Evolutionary conservation across 37 sponge, comb jelly and placozoan genomes (phyloP).

Genomic region (Bolinopsis microptera): DNA sequence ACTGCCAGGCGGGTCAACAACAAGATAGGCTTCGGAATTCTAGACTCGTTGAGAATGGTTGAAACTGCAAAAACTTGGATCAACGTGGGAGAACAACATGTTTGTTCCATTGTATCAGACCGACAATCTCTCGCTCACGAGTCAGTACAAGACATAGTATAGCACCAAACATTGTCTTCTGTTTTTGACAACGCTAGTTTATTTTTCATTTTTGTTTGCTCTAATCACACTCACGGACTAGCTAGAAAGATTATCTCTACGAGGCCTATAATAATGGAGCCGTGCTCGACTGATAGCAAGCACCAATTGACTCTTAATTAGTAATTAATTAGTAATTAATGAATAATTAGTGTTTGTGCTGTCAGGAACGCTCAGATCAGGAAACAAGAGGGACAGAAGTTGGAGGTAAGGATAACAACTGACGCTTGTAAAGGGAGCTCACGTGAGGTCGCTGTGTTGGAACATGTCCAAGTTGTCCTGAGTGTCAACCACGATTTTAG

Average conservation of each 20-base stretch:
- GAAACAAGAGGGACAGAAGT: not conserved
- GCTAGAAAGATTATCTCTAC: too few species aligned
- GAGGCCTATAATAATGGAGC: too few species aligned
- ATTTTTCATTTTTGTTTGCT: too few species aligned
- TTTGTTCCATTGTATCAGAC: not conserved
- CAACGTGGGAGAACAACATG: not conserved
- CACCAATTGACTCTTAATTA: too few species aligned
- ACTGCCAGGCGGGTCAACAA: conserved; percentile 25
- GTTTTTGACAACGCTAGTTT: too few species aligned
- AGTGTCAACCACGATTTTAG: not conserved
- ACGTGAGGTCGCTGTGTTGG: not conserved
- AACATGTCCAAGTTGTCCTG: conserved; percentile 10
- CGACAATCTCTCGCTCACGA: not conserved
- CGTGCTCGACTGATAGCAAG: too few species aligned
- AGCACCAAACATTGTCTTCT: too few species aligned
- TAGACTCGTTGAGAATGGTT: not conserved
- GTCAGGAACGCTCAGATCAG: not conserved
- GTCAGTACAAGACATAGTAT: too few species aligned
- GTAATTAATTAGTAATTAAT: too few species aligned
- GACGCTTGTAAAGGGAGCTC: not conserved
- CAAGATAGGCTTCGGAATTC: conserved; percentile 32
- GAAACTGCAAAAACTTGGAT: not conserved
- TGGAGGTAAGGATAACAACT: not conserved
- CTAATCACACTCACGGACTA: too few species aligned
- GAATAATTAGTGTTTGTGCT: not conserved